Evolutionary conservation across 2,113 vertebrate species (phyloP).

Genomic region (Megalops atlanticus): DNA sequence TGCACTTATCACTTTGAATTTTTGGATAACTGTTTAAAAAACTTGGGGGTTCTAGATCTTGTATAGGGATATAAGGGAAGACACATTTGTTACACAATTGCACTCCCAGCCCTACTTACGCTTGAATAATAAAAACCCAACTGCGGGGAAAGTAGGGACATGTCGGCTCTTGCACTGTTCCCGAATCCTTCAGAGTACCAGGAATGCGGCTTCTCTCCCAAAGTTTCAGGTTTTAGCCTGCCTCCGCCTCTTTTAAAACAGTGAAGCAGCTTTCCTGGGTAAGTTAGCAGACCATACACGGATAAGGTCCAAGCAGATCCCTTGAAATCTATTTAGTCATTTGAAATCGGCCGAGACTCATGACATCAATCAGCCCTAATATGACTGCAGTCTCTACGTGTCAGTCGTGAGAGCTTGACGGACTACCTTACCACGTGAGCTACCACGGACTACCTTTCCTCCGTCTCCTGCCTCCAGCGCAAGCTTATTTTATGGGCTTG

Average conservation of each 20-base stretch:
- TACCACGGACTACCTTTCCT: background rate
- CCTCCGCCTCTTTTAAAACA: background rate
- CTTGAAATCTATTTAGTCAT: background rate
- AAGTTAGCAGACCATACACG: background rate
- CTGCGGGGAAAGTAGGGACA: background rate
- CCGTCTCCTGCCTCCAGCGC: background rate
- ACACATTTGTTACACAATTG: background rate
- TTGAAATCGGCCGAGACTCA: background rate
- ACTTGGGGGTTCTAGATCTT: too few relatives aligned
- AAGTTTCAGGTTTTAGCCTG: background rate
- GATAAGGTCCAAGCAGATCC: background rate
- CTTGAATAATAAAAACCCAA: background rate
- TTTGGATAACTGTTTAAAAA: too few relatives aligned
- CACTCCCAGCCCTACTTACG: background rate
- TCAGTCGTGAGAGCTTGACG: background rate
- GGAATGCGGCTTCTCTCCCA: background rate
- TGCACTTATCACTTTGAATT: too few relatives aligned
- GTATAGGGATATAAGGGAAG: too few relatives aligned
- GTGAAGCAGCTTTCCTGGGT: background rate
- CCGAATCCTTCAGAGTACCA: background rate
- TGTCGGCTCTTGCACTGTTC: background rate
- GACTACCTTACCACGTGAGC: slow-evolving; percentile 17
- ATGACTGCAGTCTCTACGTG: background rate
- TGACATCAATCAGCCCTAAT: background rate
- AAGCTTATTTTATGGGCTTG: background rate